Base-by-base conservation (phyloP, 2,888 invertebrate genomes). In the Cataglyphis altisquamis region DNA sequence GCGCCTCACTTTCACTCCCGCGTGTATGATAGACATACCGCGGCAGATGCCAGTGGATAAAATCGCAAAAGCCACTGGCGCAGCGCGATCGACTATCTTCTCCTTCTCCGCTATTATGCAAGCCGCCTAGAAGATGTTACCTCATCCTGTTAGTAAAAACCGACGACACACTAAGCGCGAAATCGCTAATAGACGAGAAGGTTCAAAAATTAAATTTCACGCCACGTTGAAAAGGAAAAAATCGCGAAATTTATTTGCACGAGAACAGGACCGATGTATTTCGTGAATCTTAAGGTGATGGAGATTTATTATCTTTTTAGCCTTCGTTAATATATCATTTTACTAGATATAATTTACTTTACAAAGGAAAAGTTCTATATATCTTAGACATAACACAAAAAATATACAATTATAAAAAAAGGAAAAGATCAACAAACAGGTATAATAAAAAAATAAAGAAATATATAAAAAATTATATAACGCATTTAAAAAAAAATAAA, bases 1-100 rank as follows among this genome's bases (percentile, higher is more conserved):
- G 88, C 64, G 86, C 87, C 84, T 90, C 89, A 92, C 93, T 93
- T 93, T 93, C 93, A 93, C 93, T 91, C 89, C 86, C 87, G 78
- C 57, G 62, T 52, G 64, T 80, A 41, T 87, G 92, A 92, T 91
- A 87, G 92, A 92, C 90, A 87, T 86, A 87, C 88, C 88, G 84
- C 82, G 72, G 73, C 67, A 70, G 78, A 78, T 78, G 57, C 78
- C 68, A 12, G 32, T 88, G 89, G 91, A 92, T 90, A 90, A 86
- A 87, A 84, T 67, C 83, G 78, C 62, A 82, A 84, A 80, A 86
- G 68, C 66, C 60, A 32, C 72, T 25, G 63, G 57, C 67, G 80
- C 78, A 36, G 80, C 74, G 29, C 41, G 63, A 67, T 78, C 73
- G 63, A 36, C 29, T 52, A 63, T 67, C 77, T 67, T 82, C 86